A percentile compares a stretch with the other conserved stretches of the same genome.
phyloP scores from a whole-genome alignment of 1,140 invertebrate species.

The Aphaenogaster floridana region DNA sequence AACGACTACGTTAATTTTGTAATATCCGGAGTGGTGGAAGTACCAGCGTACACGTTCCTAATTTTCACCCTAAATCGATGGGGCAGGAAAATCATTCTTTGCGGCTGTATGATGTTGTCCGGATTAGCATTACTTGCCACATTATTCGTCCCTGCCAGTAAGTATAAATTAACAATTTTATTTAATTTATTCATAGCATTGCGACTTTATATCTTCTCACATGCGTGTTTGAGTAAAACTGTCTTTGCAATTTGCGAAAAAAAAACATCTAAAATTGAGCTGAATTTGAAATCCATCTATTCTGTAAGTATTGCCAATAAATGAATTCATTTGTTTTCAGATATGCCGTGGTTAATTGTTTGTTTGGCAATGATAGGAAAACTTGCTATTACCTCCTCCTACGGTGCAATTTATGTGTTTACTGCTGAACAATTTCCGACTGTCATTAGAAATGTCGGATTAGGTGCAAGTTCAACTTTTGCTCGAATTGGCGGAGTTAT shows the following conservation, averaged over 20 bases:
- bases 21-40: slow-evolving; percentile 92
- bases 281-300: background rate
- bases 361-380: slow-evolving; percentile 93
- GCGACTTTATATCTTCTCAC: background rate
- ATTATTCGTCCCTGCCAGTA: slow-evolving; percentile 88
- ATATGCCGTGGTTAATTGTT: slow-evolving; percentile 88
- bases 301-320: background rate
- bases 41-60: slow-evolving; percentile 91
- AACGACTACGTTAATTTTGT: slow-evolving; percentile 93
- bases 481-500: slow-evolving; percentile 93
- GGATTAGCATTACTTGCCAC: slow-evolving; percentile 89
- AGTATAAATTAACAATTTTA: slow-evolving; percentile 63
- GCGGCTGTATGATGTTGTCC: slow-evolving; percentile 90
- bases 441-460: slow-evolving; percentile 92
- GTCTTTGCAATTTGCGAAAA: background rate
- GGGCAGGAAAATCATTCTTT: slow-evolving; percentile 91
- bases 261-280: background rate
- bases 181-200: background rate
- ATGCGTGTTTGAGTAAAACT: background rate
- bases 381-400: slow-evolving; percentile 93
- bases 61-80: slow-evolving; percentile 91
- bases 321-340: slow-evolving; percentile 82
- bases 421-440: slow-evolving; percentile 95
- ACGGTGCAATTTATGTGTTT: slow-evolving; percentile 93
- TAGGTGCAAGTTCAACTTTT: slow-evolving; percentile 92